Evolutionary conservation across 2,113 vertebrate species (phyloP).

Genomic region (Lasiurus cinereus): DNA sequence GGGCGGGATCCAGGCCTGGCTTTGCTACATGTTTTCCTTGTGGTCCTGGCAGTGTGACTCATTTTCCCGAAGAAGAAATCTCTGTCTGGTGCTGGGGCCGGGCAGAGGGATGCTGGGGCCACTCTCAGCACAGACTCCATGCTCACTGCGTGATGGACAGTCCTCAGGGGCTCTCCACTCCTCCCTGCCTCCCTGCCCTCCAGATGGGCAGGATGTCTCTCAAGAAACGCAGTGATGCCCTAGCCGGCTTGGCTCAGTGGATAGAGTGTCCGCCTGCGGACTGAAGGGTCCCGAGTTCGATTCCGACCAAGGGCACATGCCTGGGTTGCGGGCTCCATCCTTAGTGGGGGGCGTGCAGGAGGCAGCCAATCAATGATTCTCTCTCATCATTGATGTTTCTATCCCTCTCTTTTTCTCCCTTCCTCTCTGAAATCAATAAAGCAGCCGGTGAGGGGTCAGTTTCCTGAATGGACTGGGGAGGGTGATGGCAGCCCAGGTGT

Average conservation of each 20-base stretch:
- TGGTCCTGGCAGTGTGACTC: not conserved
- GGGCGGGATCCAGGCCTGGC: not conserved
- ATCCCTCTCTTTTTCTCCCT: too few species aligned
- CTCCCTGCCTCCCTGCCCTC: not conserved
- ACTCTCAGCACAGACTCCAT: not conserved
- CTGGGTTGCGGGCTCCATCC: too few species aligned
- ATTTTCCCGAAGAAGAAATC: not conserved
- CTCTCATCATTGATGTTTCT: too few species aligned
- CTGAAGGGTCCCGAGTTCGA: too few species aligned
- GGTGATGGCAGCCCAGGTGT: not conserved
- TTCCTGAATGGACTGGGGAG: not conserved
- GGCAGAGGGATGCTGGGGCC: not conserved
- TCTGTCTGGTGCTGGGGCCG: not conserved
- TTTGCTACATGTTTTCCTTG: not conserved
- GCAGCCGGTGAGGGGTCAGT: too few species aligned
- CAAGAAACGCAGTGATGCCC: not conserved
- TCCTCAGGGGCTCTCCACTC: not conserved
- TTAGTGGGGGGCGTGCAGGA: too few species aligned
- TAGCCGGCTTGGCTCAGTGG: too few species aligned
- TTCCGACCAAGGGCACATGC: too few species aligned
- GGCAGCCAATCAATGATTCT: too few species aligned
- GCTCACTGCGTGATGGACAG: rapidly evolving
- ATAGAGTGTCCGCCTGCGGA: too few species aligned
- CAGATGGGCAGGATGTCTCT: not conserved
- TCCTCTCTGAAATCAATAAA: too few species aligned